Evolutionary conservation across 2,888 invertebrate species (phyloP), one percentile per base, ranked within the genome.

Genomic region (Himalopsyche kuldschensis): DNA sequence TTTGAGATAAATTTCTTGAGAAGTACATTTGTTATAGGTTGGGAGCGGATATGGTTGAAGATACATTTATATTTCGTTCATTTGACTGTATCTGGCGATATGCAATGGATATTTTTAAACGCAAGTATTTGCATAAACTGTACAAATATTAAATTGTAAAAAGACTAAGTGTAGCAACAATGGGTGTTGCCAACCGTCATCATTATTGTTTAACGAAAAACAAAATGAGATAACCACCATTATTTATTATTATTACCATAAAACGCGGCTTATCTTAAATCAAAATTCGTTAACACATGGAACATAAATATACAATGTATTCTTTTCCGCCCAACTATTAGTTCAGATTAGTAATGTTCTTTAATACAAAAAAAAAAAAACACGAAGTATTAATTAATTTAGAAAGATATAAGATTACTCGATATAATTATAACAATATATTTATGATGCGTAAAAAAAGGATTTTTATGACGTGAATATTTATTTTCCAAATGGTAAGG

Each of bases 241-340:
- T 83, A 83, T 83, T 83, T 81, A 83, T 80, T 80, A 83, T 83
- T 83, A 83, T 80, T 80, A 83, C 81, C 41, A 78, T 80, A 81
- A 83, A 83, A 81, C 83, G 63, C 24, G 69, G 78, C 78, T 83
- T 83, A 83, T 83, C 83, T 83, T 35, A 78, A 81, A 84, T 84
- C 81, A 81, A 76, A 48, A 76, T 78, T 84, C 75, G 81, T 81
- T 81, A 78, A 79, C 79, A 81, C 76, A 83, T 63, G 81, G 47
- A 84, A 84, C 78, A 81, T 75, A 84, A 84, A 81, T 84, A 84
- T 69, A 84, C 81, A 79, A 81, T 78, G 79, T 84, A 81, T 81
- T 55, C n/a, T 55, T 84, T 79, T 75, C 81, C 69, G 84, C 79
- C 48, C 79, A 81, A 81, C 75, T 80, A 20, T 35, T 31, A 48